Evolutionary conservation across 2,888 invertebrate species (phyloP).

Genomic region (Torymus aiolomorphi): DNA sequence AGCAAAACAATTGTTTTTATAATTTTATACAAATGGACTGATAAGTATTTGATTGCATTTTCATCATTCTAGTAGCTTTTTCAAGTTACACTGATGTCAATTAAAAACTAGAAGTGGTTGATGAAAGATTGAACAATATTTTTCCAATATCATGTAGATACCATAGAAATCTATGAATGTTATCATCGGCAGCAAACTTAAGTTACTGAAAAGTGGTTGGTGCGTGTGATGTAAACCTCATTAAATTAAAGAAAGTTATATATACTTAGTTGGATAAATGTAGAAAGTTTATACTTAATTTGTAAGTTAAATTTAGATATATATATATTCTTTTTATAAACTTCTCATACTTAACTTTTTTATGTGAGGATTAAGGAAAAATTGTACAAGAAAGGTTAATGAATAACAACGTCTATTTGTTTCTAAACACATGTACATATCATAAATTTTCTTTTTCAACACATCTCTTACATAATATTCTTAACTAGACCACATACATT

Average conservation of each 20-base stretch:
- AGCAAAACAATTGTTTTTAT: constrained; percentile 15
- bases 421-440: constrained; percentile 54
- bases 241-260: constrained; percentile 21
- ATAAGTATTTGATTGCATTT: constrained; percentile 42
- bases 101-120: constrained; percentile 35
- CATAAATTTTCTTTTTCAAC: constrained; percentile 47
- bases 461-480: constrained; percentile 48
- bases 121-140: constrained; percentile 42
- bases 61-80: constrained; percentile 7
- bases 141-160: constrained; percentile 43
- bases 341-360: constrained; percentile 11
- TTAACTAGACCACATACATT: constrained; percentile 50
- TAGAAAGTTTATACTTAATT: constrained; percentile 37
- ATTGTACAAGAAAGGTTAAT: constrained; percentile 35
- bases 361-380: constrained; percentile 9
- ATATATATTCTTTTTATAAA: constrained; percentile 35
- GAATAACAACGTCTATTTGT: constrained; percentile 53
- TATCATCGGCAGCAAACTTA: constrained; percentile 52
- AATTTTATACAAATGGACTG: constrained; percentile 36
- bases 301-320: constrained; percentile 11
- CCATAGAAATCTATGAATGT: constrained; percentile 8
- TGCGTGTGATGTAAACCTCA: constrained; percentile 18
- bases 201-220: constrained; percentile 41
- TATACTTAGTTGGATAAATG: constrained; percentile 18
- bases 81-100: constrained; percentile 13